Base-by-base conservation (phyloP, 2,888 invertebrate species). In the Polyommatus iphigenia region DNA sequence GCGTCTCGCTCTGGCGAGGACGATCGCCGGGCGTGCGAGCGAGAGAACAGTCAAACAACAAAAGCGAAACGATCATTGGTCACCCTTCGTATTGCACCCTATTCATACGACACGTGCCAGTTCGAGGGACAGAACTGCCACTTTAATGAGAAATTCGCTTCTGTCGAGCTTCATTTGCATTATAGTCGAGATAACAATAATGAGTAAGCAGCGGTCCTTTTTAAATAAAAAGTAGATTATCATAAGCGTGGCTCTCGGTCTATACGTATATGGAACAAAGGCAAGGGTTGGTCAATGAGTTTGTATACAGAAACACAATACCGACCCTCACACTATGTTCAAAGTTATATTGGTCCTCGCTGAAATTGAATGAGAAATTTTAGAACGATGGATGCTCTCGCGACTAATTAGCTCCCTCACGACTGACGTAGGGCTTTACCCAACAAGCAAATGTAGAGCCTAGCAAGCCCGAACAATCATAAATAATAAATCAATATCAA, bases 81-180 rank as follows among this genome's bases (percentile, higher is more conserved):
- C 87, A 83, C 90, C 89, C 90, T 87, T 86, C 85, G 85, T 83
- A 85, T 87, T 84, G 87, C 86, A 85, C 85, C 85, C 80, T 86
- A 86, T 89, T 88, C 88, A 87, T 85, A 85, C 86, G 91, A 88
- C 91, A 89, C 92, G 91, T 91, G 91, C 87, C 89, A 83, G 84
- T 84, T 86, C 84, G 84, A 83, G 85, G 88, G 88, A 89, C 87
- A 88, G 86, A 85, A 85, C 84, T 81, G 84, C 84, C 82, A 84
- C 78, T 80, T 78, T 81, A 82, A 82, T 82, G 81, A 80, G 81
- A 80, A 82, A 79, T 80, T 78, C 77, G 79, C 62, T 78, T 78
- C 50, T 54, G 79, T 78, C 80, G 80, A 80, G 79, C 80, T 83
- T 80, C 80, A 80, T 81, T 81, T 81, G 80, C 82, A 75, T 75